Evolutionary conservation across 2,888 invertebrate species (phyloP).

Genomic region (Chrysomela aeneicollis): DNA sequence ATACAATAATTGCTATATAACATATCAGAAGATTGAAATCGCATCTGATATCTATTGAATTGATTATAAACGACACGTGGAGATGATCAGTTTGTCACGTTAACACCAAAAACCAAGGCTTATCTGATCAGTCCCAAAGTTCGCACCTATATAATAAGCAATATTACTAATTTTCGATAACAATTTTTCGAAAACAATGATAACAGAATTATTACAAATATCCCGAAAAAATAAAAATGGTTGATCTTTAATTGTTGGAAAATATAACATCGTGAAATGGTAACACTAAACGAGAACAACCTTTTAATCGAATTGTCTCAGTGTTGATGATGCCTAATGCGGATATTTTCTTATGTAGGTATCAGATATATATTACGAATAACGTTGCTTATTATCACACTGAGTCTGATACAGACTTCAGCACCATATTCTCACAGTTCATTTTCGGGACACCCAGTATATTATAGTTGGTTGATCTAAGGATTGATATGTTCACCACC

Average conservation of each 20-base stretch:
- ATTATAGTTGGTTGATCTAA: neutral
- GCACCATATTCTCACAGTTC: too few relatives aligned
- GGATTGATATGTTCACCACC: conserved; percentile 54
- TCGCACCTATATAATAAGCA: conserved; percentile 14
- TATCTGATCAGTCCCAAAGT: conserved; percentile 40
- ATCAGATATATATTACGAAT: too few relatives aligned
- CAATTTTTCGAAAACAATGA: conserved; percentile 20
- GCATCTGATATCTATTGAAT: conserved; percentile 5
- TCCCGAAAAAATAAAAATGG: neutral
- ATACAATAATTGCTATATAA: neutral
- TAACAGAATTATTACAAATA: conserved; percentile 4
- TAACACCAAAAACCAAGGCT: conserved; percentile 25
- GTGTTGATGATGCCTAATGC: too few relatives aligned
- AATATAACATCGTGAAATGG: too few relatives aligned
- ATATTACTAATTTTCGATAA: conserved; percentile 20
- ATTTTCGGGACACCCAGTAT: neutral
- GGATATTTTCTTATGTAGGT: too few relatives aligned
- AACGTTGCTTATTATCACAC: too few relatives aligned
- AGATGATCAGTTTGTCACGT: conserved; percentile 23
- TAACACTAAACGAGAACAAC: too few relatives aligned
- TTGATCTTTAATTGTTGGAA: too few relatives aligned
- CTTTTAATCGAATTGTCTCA: too few relatives aligned
- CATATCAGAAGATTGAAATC: neutral
- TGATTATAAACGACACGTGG: conserved; percentile 8
- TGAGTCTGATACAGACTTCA: too few relatives aligned